These are phyloP conservation scores for Salminus brasiliensis DNA, from an alignment of 2,113 vertebrate genomes.

Conservation along the genomic window DNA sequence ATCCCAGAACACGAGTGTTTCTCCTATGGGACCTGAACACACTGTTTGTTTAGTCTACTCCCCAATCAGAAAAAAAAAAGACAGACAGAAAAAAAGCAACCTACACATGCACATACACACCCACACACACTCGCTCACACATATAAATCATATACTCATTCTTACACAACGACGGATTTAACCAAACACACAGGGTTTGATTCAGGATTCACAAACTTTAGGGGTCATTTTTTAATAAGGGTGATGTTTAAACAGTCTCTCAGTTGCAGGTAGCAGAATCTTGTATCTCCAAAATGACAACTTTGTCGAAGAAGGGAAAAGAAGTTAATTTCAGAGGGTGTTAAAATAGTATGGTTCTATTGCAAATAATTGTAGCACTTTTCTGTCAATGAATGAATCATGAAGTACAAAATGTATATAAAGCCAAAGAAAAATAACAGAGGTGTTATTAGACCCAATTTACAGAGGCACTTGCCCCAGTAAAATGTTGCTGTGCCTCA, in stretches of 20 bases:
- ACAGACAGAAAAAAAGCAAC: constrained; percentile 26
- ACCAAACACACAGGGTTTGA: constrained; percentile 8
- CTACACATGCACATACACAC: constrained; percentile 21
- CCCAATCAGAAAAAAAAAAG: constrained; percentile 39
- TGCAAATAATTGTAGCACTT: no score
- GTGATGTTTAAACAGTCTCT: background rate
- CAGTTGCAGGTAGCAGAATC: background rate
- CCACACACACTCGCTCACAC: constrained; percentile 12
- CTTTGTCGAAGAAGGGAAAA: no score
- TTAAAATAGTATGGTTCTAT: no score
- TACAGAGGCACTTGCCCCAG: no score
- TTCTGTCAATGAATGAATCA: no score
- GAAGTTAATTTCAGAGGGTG: no score
- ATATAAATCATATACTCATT: constrained; percentile 14
- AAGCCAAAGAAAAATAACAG: no score
- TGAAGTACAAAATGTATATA: no score
- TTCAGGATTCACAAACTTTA: constrained; percentile 4
- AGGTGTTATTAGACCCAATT: no score
- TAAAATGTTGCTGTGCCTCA: no score
- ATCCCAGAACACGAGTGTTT: constrained; percentile 7
- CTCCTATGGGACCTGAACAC: constrained; percentile 50
- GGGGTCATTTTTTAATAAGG: background rate
- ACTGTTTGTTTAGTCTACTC: constrained; percentile 63
- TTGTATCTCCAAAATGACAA: no score
- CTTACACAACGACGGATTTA: constrained; percentile 21